Percentiles rank a stretch among this genome's conserved stretches.
Evolutionary conservation across 2,888 invertebrate genomes (phyloP).

Genomic region (Trissolcus brochymenae): DNA sequence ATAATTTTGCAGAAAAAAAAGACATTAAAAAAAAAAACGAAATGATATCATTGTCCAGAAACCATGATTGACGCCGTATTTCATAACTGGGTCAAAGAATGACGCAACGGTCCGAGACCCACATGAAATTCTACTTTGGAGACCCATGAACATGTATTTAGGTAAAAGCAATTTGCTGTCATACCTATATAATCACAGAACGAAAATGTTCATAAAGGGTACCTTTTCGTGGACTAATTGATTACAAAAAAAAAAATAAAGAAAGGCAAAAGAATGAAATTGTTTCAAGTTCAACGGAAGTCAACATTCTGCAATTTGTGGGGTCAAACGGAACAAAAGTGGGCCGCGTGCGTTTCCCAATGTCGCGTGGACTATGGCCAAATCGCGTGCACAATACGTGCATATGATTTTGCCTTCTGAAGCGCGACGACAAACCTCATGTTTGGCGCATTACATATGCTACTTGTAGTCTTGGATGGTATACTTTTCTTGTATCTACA

Average conservation of each 20-base stretch:
- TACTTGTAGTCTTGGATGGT: slow-evolving; percentile 22
- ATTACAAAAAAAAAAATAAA: slow-evolving; percentile 27
- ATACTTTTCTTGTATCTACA: slow-evolving; percentile 27
- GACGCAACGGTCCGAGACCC: slow-evolving; percentile 35
- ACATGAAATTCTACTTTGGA: slow-evolving; percentile 29
- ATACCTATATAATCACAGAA: slow-evolving; percentile 38
- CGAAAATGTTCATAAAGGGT: slow-evolving; percentile 48
- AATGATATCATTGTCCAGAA: slow-evolving; percentile 5
- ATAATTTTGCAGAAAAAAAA: background rate
- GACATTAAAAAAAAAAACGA: background rate
- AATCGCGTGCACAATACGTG: slow-evolving; percentile 52
- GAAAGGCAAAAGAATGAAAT: slow-evolving; percentile 35
- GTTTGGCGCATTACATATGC: slow-evolving; percentile 51
- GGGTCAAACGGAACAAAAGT: slow-evolving; percentile 47
- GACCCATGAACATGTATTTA: slow-evolving; percentile 32
- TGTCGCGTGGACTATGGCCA: slow-evolving; percentile 54
- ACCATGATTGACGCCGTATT: slow-evolving; percentile 15
- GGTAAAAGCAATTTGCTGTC: slow-evolving; percentile 37
- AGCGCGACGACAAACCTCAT: slow-evolving; percentile 54
- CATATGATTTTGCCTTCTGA: slow-evolving; percentile 57
- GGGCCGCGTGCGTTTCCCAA: slow-evolving; percentile 44
- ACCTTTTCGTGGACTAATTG: slow-evolving; percentile 39
- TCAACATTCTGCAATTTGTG: slow-evolving; percentile 40
- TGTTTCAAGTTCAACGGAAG: slow-evolving; percentile 58
- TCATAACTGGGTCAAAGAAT: slow-evolving; percentile 44